Conservation (phyloP, 1,140 invertebrate genomes). For the Akabosia matsudoensis region DNA sequence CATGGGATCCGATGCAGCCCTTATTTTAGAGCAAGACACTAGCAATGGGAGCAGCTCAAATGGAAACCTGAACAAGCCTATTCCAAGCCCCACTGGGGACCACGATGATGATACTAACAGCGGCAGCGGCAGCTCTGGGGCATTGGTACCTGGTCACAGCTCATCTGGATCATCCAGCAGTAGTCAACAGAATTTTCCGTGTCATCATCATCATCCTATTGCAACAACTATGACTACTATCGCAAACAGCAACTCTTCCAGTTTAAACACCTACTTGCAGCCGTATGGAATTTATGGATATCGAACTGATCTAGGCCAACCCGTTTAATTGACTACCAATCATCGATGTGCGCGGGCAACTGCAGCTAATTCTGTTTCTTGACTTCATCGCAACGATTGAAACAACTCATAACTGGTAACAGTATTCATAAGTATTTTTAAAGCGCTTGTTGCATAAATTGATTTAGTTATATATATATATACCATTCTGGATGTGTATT, state of each 20-base stretch:
- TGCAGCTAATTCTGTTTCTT: too few relatives aligned
- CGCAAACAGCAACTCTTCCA: background rate
- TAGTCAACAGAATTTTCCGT: background rate
- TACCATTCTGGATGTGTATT: too few relatives aligned
- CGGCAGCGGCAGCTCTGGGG: background rate
- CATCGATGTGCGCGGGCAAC: too few relatives aligned
- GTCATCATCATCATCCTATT: too few relatives aligned
- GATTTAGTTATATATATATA: too few relatives aligned
- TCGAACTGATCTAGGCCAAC: background rate
- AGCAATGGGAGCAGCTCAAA: constrained; percentile 13
- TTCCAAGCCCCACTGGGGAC: background rate
- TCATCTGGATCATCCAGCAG: background rate
- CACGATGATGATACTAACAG: background rate
- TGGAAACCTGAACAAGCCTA: background rate
- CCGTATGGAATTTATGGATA: background rate
- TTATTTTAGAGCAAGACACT: constrained; percentile 1
- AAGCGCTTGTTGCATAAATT: too few relatives aligned
- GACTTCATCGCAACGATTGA: too few relatives aligned
- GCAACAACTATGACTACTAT: background rate
- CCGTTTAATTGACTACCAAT: too few relatives aligned
- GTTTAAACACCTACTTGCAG: background rate
- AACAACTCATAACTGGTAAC: too few relatives aligned
- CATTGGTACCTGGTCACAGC: background rate
- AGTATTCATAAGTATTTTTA: too few relatives aligned
- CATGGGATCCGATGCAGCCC: background rate